A percentile compares a stretch with the other conserved stretches of the same genome.
phyloP scores from a whole-genome alignment of 2,113 vertebrate genomes.

The Leptodactylus fuscus region DNA sequence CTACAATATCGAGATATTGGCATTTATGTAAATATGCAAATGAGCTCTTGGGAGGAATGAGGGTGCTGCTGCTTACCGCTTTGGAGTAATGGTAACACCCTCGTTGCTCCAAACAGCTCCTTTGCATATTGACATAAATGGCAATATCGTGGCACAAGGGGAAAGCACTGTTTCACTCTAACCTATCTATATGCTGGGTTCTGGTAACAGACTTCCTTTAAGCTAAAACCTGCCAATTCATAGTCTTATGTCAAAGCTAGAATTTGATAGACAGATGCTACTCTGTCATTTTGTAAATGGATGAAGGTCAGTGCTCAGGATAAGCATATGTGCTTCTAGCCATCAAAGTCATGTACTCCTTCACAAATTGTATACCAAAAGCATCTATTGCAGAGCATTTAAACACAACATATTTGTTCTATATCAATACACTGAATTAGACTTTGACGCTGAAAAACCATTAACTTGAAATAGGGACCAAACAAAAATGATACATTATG shows the following conservation, averaged over 20 bases:
- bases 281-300: slow-evolving; percentile 32
- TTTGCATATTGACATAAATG: no score
- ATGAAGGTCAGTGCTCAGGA: slow-evolving; percentile 9
- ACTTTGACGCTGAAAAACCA: slow-evolving; percentile 2
- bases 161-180: no score
- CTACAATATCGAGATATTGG: no score
- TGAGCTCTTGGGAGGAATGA: no score
- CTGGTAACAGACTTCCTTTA: no score
- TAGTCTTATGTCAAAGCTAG: neutral
- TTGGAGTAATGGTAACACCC: no score
- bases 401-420: slow-evolving; percentile 8
- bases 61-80: no score
- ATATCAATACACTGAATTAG: slow-evolving; percentile 24
- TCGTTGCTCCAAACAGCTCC: no score
- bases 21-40: no score
- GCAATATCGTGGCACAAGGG: no score
- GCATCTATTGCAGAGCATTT: slow-evolving; percentile 8
- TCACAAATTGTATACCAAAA: neutral
- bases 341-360: slow-evolving; percentile 9
- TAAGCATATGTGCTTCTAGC: neutral
- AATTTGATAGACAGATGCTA: slow-evolving; percentile 7
- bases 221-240: neutral
- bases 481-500: slow-evolving; percentile 17
- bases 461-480: neutral
- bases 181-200: no score